Percentiles rank a stretch among this genome's conserved stretches.
Conservation (phyloP, 2,797 vertebrate species). For the Cyprinella venusta region DNA sequence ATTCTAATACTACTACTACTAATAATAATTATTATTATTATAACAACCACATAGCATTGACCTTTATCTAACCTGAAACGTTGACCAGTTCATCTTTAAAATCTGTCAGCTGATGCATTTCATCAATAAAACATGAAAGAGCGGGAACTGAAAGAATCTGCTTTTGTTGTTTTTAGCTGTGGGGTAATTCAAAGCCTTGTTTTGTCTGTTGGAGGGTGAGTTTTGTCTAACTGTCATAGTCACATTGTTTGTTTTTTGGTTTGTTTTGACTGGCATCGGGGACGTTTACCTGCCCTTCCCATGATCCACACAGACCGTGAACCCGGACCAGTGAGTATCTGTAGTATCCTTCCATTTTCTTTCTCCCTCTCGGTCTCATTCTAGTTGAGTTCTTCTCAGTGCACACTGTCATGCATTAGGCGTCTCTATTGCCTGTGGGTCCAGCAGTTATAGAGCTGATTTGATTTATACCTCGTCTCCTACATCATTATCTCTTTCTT, state of each 20-base stretch:
- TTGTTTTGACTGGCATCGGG: constrained; percentile 66
- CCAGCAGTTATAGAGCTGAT: constrained; percentile 68
- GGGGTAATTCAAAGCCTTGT: not conserved
- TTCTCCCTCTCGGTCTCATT: constrained; percentile 6
- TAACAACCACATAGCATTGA: not conserved
- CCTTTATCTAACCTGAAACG: not conserved
- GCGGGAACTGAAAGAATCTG: not conserved
- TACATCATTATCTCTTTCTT: constrained; percentile 38
- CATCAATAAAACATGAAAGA: not conserved
- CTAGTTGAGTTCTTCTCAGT: constrained; percentile 43
- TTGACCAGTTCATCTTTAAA: not conserved
- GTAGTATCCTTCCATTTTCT: not conserved
- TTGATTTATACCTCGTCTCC: constrained; percentile 74
- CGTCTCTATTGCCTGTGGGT: constrained; percentile 73
- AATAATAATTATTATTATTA: not conserved
- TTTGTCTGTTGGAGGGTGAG: not conserved
- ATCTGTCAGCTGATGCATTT: not conserved
- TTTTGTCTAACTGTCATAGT: constrained; percentile 45
- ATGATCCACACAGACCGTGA: constrained; percentile 83
- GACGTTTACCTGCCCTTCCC: constrained; percentile 61
- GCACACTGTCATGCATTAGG: constrained; percentile 66
- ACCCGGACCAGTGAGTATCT: constrained; percentile 87
- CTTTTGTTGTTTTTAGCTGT: constrained; percentile 5
- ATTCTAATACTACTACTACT: not conserved
- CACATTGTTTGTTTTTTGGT: constrained; percentile 65